Evolutionary conservation across 2,113 vertebrate species (phyloP), one percentile per base, ranked within the genome.

Genomic region (Lepisosteus osseus): DNA sequence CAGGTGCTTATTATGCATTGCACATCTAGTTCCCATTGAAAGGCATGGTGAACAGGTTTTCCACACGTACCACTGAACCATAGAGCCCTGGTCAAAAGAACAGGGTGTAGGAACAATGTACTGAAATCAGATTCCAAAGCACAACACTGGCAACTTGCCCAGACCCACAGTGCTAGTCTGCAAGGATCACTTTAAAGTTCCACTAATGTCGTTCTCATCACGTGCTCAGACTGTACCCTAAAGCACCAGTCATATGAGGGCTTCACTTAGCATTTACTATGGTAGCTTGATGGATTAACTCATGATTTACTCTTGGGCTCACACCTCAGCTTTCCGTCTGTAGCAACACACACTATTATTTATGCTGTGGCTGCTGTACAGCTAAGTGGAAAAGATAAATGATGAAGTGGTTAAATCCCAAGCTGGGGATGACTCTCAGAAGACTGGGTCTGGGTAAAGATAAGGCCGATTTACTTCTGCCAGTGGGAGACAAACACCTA

Each of bases 41-140:
- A 76, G 74, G 11, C 80, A 77, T 76, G 80, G 61, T 13, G 41
- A 72, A 79, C 0, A 2, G 2, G 69, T 54, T 68, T 29, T 77
- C 61, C 68, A 13, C 45, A 42, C 45, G 61, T 71, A 72, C 76
- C 70, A 71, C 67, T 70, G 72, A 71, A 65, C 12, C 45, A 44
- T 41, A 40, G 47, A 67, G 47, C 15, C 15, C 66, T 47, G 73
- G 67, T 14, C 29, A 56, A 13, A 12, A 75, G 55, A 45, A 61
- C 47, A 3, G 47, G 61, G 55, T 72, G 47, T 66, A 5, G n/a
- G 14, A 70, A 15, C 44, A 72, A 65, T 54, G 3, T 71, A 56
- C 17, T 54, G n/a, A 47, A 54, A 69, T 0, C 9, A 17, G 17
- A 63, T 65, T 56, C 41, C 47, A 8, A 72, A 61, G 67, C 65